These are phyloP conservation scores for Crocidura indochinensis DNA, from an alignment of 2,797 vertebrate genomes.

Conservation along the genomic window DNA sequence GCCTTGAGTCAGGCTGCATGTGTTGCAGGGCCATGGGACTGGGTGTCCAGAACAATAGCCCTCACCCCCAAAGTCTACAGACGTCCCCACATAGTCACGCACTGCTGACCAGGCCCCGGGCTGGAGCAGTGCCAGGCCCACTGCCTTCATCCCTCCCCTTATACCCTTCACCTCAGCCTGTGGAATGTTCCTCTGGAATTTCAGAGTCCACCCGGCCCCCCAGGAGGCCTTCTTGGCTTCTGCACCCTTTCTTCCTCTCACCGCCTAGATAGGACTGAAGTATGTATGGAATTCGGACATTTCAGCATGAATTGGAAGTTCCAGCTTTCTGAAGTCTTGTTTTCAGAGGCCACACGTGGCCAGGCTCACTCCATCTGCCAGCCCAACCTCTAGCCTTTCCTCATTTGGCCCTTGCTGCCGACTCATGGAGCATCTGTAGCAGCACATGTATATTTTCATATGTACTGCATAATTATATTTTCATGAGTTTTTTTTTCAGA, in stretches of 20 bases:
- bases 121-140: background rate
- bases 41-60: background rate
- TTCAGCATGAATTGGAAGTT: slow-evolving; percentile 65
- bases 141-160: background rate
- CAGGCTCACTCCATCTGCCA: background rate
- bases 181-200: slow-evolving; percentile 80
- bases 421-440: background rate
- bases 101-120: slow-evolving; percentile 14
- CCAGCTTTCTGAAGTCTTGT: slow-evolving; percentile 46
- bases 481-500: background rate
- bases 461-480: background rate
- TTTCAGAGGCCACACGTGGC: slow-evolving; percentile 30
- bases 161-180: slow-evolving; percentile 65
- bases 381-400: slow-evolving; percentile 1
- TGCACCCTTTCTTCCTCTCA: slow-evolving; percentile 64
- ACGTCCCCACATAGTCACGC: slow-evolving; percentile 55
- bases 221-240: slow-evolving; percentile 69
- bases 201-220: slow-evolving; percentile 53
- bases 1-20: background rate
- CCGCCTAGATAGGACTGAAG: slow-evolving; percentile 57
- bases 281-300: slow-evolving; percentile 75
- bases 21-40: background rate
- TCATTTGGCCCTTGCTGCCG: background rate
- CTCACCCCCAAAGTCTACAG: background rate
- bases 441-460: background rate